These are phyloP conservation scores for Chrysodeixis includens DNA, from an alignment of 2,888 invertebrate genomes.

Conservation along the genomic window DNA sequence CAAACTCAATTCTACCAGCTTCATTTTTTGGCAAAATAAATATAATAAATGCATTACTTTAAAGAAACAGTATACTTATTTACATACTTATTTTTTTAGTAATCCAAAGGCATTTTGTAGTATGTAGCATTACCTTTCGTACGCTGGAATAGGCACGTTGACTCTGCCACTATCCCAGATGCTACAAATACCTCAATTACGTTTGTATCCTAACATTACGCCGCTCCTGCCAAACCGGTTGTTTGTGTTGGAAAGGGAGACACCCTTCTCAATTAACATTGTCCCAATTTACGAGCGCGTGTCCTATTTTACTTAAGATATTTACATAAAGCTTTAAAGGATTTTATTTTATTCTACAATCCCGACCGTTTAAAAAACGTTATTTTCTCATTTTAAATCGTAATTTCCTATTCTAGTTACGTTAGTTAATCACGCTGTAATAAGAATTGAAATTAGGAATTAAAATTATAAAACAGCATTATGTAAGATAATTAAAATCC, in stretches of 20 bases:
- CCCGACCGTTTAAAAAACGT: not conserved
- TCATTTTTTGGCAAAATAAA: too few species aligned
- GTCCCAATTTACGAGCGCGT: constrained; percentile 50
- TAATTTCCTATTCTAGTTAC: not conserved
- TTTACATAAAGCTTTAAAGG: constrained; percentile 5
- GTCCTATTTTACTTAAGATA: constrained; percentile 34
- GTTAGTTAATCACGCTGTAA: not conserved
- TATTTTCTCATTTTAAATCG: not conserved
- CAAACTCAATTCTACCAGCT: too few species aligned
- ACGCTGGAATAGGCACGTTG: not conserved
- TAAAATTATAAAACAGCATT: not conserved
- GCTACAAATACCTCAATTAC: constrained; percentile 39
- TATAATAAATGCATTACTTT: too few species aligned
- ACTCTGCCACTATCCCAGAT: constrained; percentile 11
- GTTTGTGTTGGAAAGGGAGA: constrained; percentile 37
- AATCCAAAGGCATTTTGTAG: not conserved
- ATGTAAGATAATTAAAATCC: not conserved
- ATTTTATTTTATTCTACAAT: constrained; percentile 10
- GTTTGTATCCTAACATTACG: constrained; percentile 19
- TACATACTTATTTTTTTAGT: too few species aligned
- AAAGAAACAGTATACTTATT: too few species aligned
- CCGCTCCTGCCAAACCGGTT: constrained; percentile 34
- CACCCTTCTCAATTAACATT: constrained; percentile 57
- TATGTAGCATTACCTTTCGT: not conserved
- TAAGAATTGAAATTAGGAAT: not conserved